Evolutionary conservation across 2,888 invertebrate species (phyloP).

Genomic region (Palloptera scutellata): DNA sequence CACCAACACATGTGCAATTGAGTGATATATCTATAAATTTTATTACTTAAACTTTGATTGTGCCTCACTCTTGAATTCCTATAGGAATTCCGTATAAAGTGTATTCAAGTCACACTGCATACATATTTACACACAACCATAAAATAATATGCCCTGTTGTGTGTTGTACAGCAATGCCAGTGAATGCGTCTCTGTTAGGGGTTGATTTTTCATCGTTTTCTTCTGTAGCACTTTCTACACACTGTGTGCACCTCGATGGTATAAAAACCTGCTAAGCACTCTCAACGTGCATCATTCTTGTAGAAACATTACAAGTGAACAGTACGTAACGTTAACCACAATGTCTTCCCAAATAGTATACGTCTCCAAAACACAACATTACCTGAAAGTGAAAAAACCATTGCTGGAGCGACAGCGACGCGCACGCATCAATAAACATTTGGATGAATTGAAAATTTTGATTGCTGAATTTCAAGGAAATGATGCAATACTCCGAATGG

Average conservation of each 20-base stretch:
- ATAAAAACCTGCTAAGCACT: constrained; percentile 33
- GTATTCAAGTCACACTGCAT: constrained; percentile 26
- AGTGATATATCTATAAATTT: too few species aligned
- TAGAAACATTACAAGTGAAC: neutral
- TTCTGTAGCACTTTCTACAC: too few species aligned
- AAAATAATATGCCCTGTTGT: too few species aligned
- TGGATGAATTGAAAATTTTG: constrained; percentile 87
- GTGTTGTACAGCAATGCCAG: too few species aligned
- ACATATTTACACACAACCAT: neutral
- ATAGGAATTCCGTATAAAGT: constrained; percentile 29
- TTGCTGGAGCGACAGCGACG: constrained; percentile 87
- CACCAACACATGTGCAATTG: neutral
- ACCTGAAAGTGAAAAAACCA: constrained; percentile 93
- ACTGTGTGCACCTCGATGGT: constrained; percentile 18
- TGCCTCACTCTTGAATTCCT: constrained; percentile 20
- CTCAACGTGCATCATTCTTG: neutral
- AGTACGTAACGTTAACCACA: constrained; percentile 10
- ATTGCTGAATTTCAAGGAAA: constrained; percentile 83
- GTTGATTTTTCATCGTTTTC: constrained; percentile 31
- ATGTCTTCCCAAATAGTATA: constrained; percentile 42
- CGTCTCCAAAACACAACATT: constrained; percentile 85
- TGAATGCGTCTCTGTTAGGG: constrained; percentile 33
- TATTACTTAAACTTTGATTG: too few species aligned
- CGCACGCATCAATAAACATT: constrained; percentile 88
- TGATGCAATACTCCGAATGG: constrained; percentile 86